Conservation (phyloP, 2,797 vertebrate genomes). For the Florisuga fusca region DNA sequence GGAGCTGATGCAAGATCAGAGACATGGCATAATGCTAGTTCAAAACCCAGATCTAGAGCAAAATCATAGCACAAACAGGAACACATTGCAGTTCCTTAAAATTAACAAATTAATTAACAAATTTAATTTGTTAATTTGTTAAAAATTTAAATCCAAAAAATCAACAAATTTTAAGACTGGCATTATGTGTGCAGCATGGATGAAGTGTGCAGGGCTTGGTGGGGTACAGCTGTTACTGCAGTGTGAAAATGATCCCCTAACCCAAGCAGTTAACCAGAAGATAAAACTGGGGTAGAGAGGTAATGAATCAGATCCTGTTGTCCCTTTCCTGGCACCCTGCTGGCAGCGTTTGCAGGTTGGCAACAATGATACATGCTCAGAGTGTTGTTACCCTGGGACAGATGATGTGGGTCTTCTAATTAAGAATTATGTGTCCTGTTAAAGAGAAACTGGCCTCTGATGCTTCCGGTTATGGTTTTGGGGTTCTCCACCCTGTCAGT, state of each 20-base stretch:
- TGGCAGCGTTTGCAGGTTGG: neutral
- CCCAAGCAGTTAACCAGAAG: neutral
- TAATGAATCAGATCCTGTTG: constrained; percentile 29
- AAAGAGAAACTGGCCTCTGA: neutral
- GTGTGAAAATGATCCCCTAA: neutral
- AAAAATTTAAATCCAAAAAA: too few relatives aligned
- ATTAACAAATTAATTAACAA: too few relatives aligned
- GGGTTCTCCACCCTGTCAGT: neutral
- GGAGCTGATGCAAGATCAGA: constrained; percentile 18
- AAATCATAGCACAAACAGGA: neutral
- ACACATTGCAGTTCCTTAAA: neutral
- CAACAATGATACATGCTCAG: neutral
- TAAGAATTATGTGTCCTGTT: neutral
- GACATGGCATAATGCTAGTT: neutral
- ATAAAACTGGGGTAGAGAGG: neutral
- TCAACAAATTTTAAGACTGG: too few relatives aligned
- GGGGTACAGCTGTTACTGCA: neutral
- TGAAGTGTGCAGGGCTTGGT: constrained; percentile 1
- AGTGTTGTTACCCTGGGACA: neutral
- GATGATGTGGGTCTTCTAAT: neutral
- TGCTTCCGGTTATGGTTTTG: neutral
- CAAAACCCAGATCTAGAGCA: neutral
- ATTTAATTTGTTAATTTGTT: too few relatives aligned
- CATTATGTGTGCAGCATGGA: neutral
- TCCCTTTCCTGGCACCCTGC: neutral